Evolutionary conservation across 2,797 vertebrate species (phyloP).

Genomic region (Euphonia xanthogaster): DNA sequence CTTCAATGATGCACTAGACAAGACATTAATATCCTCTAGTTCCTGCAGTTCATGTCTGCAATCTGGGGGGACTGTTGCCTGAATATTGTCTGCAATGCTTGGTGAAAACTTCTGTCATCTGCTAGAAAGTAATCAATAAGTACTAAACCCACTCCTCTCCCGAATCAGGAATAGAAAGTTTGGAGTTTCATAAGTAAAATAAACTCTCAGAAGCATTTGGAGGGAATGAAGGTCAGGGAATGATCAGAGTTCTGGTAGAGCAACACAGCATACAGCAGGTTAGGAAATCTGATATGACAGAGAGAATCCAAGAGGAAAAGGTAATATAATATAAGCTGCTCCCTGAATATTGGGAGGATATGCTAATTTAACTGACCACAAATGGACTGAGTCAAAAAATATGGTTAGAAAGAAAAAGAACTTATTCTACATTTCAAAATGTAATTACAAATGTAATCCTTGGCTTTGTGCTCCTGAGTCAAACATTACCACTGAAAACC

Average conservation of each 20-base stretch:
- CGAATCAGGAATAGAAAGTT: background rate
- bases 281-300: background rate
- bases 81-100: background rate
- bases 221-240: background rate
- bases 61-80: rapidly evolving
- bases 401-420: background rate
- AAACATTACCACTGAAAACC: background rate
- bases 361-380: background rate
- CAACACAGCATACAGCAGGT: background rate
- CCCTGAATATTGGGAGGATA: background rate
- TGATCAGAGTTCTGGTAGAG: background rate
- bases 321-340: background rate
- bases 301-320: background rate
- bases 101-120: background rate
- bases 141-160: background rate
- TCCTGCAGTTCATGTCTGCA: background rate
- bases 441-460: background rate
- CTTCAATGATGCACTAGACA: background rate
- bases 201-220: background rate
- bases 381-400: background rate
- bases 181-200: background rate
- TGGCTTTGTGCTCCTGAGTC: background rate
- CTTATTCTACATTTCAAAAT: background rate
- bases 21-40: background rate
- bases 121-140: background rate